Base-by-base conservation (phyloP, 2,113 vertebrate genomes). In the Oncorhynchus nerka region DNA sequence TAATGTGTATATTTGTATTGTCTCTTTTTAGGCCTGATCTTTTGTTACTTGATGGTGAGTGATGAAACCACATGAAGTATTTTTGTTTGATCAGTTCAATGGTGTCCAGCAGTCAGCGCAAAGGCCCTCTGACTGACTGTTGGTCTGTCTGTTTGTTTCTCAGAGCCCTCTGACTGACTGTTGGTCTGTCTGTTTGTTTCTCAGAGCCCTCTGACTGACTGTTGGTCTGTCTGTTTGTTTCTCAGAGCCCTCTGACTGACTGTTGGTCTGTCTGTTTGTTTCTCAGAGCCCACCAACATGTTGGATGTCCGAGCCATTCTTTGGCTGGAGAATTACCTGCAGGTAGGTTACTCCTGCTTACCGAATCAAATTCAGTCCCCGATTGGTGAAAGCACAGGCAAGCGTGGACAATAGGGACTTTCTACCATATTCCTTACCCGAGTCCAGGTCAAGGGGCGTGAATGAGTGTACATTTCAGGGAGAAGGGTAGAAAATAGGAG, bases 251-350 rank as follows among this genome's bases (percentile, higher is more conserved):
- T 5, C 66, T 48, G 1, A 57, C 5, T 71, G 45, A 88, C 13
- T 83, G 69, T 88, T 55, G 82, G 57, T 11, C 66, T 51, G 1
- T 59, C 5, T 71, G 39, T 88, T 13, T 83, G 69, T 88, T 57
- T 83, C 78, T 45, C 88, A 99, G 97, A 99, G 88, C 98, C 97
- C 28, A 99, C 97, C 1, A 99, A 99, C 94, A 99, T 99, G 98
- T 89, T 99, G 94, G 98, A 99, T 0, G 94, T 99, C 80, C 93
- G 95, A 85, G 98, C 98, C 81, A 99, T 99, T 78, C 86, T 99
- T 74, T 99, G 98, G 98, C 87, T 99, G 57, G 98, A 99, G 91
- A 95, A 94, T 88, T 99, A 99, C 82, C 86, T 99, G 73, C 97
- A 99, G 95, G 97, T 98, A 85, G 39, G 79, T 66, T 55, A 55